These are phyloP conservation scores for Pseudococcus longispinus DNA, from an alignment of 2,888 invertebrate genomes.

Conservation along the genomic window DNA sequence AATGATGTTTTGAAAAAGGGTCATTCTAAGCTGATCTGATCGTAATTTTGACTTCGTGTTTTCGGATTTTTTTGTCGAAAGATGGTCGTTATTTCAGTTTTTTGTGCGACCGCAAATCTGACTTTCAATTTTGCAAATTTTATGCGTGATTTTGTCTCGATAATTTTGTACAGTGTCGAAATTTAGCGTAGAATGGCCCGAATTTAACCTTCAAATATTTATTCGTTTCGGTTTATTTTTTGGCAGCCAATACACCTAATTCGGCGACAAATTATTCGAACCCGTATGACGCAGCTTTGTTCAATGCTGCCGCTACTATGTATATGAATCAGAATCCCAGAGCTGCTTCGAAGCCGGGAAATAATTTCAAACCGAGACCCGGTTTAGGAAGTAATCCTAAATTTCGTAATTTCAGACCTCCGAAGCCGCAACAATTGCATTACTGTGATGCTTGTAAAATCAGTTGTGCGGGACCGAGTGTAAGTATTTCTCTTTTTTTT, in stretches of 20 bases:
- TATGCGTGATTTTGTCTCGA: no score
- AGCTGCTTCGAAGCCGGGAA: constrained; percentile 27
- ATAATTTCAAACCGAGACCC: constrained; percentile 49
- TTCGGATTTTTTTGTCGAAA: no score
- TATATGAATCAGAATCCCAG: constrained; percentile 58
- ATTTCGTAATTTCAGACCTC: constrained; percentile 44
- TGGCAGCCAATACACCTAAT: background rate
- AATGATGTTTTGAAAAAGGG: background rate
- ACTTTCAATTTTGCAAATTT: no score
- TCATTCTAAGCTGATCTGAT: no score
- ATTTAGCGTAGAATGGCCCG: background rate
- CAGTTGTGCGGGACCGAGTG: constrained; percentile 93
- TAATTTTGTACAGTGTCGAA: background rate
- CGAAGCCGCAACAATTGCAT: constrained; percentile 83
- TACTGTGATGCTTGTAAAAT: constrained; percentile 99
- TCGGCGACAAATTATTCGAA: constrained; percentile 33
- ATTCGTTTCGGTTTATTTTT: background rate
- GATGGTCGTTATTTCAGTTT: no score
- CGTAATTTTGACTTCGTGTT: no score
- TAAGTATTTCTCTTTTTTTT: constrained; percentile 60
- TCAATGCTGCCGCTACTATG: constrained; percentile 57
- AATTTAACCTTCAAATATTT: background rate
- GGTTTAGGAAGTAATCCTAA: constrained; percentile 51
- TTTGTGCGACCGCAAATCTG: no score
- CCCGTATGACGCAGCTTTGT: constrained; percentile 51